These are phyloP conservation scores for Sapayoa aenigma DNA, from an alignment of 2,113 vertebrate species.

Conservation along the genomic window DNA sequence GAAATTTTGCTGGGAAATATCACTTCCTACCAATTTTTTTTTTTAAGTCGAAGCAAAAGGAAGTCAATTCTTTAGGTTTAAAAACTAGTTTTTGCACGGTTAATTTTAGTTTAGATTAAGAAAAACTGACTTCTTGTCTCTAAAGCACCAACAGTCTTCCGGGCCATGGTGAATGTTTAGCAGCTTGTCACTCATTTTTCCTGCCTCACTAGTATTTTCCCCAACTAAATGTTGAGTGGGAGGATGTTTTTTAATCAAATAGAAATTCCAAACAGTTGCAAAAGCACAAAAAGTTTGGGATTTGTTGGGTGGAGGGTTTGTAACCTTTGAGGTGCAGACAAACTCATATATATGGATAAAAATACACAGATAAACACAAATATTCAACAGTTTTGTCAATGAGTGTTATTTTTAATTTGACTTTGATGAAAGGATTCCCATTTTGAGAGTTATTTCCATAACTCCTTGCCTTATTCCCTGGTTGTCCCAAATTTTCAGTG, in stretches of 20 bases:
- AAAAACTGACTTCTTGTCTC: background rate
- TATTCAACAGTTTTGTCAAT: background rate
- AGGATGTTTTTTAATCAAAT: background rate
- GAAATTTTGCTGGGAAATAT: background rate
- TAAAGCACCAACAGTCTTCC: background rate
- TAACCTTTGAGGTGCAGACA: background rate
- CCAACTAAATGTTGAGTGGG: background rate
- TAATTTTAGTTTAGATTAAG: background rate
- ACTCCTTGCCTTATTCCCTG: background rate
- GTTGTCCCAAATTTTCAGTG: background rate
- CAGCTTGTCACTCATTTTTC: background rate
- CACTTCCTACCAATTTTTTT: background rate
- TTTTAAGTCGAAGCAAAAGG: background rate
- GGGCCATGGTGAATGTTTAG: background rate
- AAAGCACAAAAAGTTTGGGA: background rate
- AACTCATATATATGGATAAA: background rate
- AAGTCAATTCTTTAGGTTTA: background rate
- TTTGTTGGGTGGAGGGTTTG: accelerated
- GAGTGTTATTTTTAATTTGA: background rate
- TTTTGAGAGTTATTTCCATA: background rate
- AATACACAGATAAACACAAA: background rate
- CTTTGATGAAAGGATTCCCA: background rate
- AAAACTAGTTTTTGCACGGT: background rate
- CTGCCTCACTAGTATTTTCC: background rate
- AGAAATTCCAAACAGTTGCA: background rate